phyloP scores from a whole-genome alignment of 2,113 vertebrate species.

The Ursus arctos region DNA sequence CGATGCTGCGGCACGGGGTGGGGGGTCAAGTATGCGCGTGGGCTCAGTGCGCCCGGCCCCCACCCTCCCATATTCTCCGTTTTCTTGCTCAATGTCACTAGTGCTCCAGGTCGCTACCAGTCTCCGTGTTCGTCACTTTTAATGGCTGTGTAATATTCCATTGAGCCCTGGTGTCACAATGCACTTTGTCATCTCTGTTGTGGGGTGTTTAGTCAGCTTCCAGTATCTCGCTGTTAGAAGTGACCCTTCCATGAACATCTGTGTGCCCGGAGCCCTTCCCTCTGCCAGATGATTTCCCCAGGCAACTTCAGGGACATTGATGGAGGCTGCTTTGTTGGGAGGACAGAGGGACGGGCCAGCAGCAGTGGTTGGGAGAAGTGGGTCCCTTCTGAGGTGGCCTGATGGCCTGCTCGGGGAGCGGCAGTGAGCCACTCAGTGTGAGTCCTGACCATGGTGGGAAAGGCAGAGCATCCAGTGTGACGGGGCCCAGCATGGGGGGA shows the following conservation, averaged over 20 bases:
- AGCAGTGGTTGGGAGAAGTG: neutral
- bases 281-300: neutral
- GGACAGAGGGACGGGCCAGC: neutral
- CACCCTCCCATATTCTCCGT: neutral
- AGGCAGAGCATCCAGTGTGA: neutral
- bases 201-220: neutral
- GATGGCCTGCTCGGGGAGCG: neutral
- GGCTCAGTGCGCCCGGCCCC: neutral
- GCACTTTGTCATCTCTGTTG: neutral
- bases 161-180: neutral
- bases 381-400: neutral
- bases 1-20: fast-evolving
- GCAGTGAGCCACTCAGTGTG: too few species aligned
- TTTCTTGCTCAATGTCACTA: neutral
- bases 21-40: fast-evolving
- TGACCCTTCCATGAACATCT: neutral
- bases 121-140: neutral
- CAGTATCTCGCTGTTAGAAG: neutral
- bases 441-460: neutral
- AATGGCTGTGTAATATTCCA: neutral
- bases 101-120: fast-evolving
- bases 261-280: neutral
- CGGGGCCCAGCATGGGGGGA: too few species aligned
- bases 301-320: neutral
- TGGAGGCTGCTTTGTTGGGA: neutral